phyloP scores from a whole-genome alignment of 2,888 invertebrate genomes.

The Apamea crenata region DNA sequence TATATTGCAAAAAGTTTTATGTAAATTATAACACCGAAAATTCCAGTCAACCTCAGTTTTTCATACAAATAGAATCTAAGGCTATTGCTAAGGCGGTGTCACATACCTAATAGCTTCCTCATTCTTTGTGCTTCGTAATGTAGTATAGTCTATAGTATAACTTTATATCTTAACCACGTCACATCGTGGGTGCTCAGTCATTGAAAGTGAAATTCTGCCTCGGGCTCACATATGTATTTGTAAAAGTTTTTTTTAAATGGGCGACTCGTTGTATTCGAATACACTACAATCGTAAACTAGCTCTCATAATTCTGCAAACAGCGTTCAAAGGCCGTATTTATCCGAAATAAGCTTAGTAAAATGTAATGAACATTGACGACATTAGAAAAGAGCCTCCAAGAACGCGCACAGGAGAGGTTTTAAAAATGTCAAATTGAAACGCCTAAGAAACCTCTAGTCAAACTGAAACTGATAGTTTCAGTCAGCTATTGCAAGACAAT shows the following conservation, averaged over 20 bases:
- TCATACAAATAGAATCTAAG: conserved; percentile 24
- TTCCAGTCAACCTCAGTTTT: conserved; percentile 40
- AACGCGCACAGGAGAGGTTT: neutral
- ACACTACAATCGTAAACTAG: neutral
- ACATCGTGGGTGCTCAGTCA: neutral
- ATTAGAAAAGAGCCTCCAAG: neutral
- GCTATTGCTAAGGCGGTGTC: conserved; percentile 42
- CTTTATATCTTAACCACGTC: neutral
- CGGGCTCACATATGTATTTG: too few species aligned
- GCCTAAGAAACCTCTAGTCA: neutral
- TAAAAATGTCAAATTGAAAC: neutral
- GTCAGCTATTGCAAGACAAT: neutral
- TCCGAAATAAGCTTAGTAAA: neutral
- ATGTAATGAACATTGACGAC: neutral
- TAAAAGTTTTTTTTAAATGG: too few species aligned
- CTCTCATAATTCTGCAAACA: too few species aligned
- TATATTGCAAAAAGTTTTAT: conserved; percentile 42
- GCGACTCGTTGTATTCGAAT: neutral
- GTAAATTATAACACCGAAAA: conserved; percentile 48
- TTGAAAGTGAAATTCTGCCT: too few species aligned
- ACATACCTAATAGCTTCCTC: conserved; percentile 53
- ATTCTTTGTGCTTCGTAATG: conserved; percentile 24
- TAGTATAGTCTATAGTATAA: neutral
- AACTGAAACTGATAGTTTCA: neutral
- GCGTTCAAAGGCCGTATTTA: neutral